Conservation (phyloP, 2,888 invertebrate genomes). For the Tinea pellionella region DNA sequence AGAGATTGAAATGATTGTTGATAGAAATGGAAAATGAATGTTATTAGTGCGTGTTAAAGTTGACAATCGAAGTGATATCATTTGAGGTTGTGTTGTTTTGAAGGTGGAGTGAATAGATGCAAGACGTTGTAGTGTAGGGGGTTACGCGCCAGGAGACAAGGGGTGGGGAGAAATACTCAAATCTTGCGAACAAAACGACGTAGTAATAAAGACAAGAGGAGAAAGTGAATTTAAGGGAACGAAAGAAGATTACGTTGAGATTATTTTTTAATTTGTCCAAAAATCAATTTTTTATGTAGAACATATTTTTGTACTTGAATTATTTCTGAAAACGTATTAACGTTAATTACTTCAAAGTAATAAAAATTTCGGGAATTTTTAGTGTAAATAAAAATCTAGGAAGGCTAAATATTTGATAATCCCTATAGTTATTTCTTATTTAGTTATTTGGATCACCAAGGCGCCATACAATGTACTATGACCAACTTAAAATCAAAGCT, state of each 20-base stretch:
- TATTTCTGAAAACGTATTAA: too few species aligned
- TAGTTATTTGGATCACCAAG: too few species aligned
- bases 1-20: slow-evolving; percentile 4
- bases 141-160: slow-evolving; percentile 55
- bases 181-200: slow-evolving; percentile 70
- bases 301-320: background rate
- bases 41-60: slow-evolving; percentile 42
- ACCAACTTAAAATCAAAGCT: too few species aligned
- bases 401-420: too few species aligned
- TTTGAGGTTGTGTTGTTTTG: slow-evolving; percentile 49
- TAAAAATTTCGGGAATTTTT: too few species aligned
- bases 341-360: too few species aligned
- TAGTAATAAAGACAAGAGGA: slow-evolving; percentile 72
- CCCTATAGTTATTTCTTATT: too few species aligned
- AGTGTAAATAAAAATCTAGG: too few species aligned
- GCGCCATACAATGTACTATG: too few species aligned
- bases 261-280: slow-evolving; percentile 65
- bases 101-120: slow-evolving; percentile 31
- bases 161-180: slow-evolving; percentile 55
- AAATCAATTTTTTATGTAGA: slow-evolving; percentile 23
- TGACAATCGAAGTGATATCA: slow-evolving; percentile 34
- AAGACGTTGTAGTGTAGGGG: slow-evolving; percentile 46
- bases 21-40: slow-evolving; percentile 41
- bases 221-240: slow-evolving; percentile 74
- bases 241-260: slow-evolving; percentile 63